Base-by-base conservation (phyloP, 2,113 vertebrate species). In the Rhinichthys klamathensis region DNA sequence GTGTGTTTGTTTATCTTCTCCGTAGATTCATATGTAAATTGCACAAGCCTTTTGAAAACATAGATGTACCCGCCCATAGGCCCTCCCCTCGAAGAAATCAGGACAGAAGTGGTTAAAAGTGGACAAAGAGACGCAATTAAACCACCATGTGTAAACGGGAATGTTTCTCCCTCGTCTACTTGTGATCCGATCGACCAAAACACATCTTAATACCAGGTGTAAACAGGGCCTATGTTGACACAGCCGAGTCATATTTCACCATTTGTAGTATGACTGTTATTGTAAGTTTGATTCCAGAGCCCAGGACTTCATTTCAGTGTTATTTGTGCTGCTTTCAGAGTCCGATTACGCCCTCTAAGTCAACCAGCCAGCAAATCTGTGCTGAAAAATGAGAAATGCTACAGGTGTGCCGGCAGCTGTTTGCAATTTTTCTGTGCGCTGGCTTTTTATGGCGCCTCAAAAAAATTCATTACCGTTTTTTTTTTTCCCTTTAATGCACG, bases 361-460 rank as follows among this genome's bases (percentile, higher is more conserved):
- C 77, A 78, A 77, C 27, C 56, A 75, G 77, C 8, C 46, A 88
- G 76, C 77, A 86, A 80, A 87, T 81, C 77, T 85, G 83, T 25
- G 27, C 25, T 27, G 74, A 82, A 65, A 83, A 88, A 78, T 56
- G 86, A 91, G 84, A 90, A 88, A 75, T 89, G 89, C 91, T 89
- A 95, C 94, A 94, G 92, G 93, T 94, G 91, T 78, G 67, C 69
- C 25, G 73, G 91, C 92, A 94, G 93, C 92, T 94, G 93, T 90
- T 91, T 74, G 60, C 92, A 93, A 93, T 94, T 93, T 94, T 92
- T 92, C 87, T 86, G 83, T 58, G 73, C 61, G 54, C 74, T 87
- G 82, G 58, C 54, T 65, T 83, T 82, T 87, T 86, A 87, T 65
- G 16, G 70, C 2, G 44, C 84, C 84, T 82, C 30, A 80, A 80